Evolutionary conservation across 2,888 invertebrate species (phyloP), one percentile per base, ranked within the genome.

Genomic region (Synergus laeviventris): DNA sequence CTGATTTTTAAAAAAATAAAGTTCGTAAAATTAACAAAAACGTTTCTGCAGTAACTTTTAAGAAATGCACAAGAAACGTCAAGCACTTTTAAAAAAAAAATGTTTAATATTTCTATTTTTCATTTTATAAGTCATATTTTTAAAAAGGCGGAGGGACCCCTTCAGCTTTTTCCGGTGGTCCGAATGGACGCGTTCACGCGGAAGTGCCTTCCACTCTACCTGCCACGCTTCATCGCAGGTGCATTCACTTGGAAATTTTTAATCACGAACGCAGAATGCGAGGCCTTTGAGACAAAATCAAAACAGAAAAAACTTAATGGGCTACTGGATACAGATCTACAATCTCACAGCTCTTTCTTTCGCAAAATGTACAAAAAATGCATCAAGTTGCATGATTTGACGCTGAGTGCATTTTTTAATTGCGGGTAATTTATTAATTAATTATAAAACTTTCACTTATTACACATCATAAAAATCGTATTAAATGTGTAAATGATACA

Each of bases 191-290:
- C 64, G 62, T 78, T 74, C 60, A 75, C 74, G 78, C 75, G 78
- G 39, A 76, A 74, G 62, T 36, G 45, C 38, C n/a, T 36, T 36
- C 36, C 61, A 61, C 16, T 61, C n/a, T 31, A 36, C 61, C 36
- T 61, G 38, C n/a, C 74, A 81, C 78, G 79, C 83, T 79, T 79
- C 81, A 79, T 80, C 77, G 78, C 54, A 64, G 21, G 79, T 73
- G 59, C 78, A 73, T 70, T 78, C 78, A 74, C 74, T 75, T 82
- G 81, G 81, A 81, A 81, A 79, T 82, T 83, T 82, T 82, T 82
- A 79, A 83, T 82, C 82, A 80, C 78, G 73, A 73, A 79, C 79
- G 62, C 38, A 61, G 61, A 31, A 38, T 61, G 36, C 16, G 31
- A 61, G 38, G 61, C 31, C 61, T 61, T 38, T 61, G n/a, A 61